Conservation (phyloP, 2,113 vertebrate genomes). For the western clawed frog (Xenopus tropicalis) region UCB_Xtro_10.0 CM004444.2:109291501-109292000, state of each 20-base stretch:
- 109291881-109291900: constrained; percentile 92
- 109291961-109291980: constrained; percentile 95
- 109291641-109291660: constrained; percentile 85
- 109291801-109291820: constrained; percentile 93
- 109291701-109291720: constrained; percentile 85
- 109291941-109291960: constrained; percentile 95
- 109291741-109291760: constrained; percentile 97
- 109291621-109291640: constrained; percentile 95
- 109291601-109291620: constrained; percentile 90
- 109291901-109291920: constrained; percentile 96
- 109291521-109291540: constrained; percentile 39
- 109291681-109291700: constrained; percentile 94
- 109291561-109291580: constrained; percentile 81
- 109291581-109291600: constrained; percentile 89
- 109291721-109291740: constrained; percentile 91
- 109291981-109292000: constrained; percentile 69
- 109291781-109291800: constrained; percentile 85
- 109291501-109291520: constrained; percentile 50
- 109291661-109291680: constrained; percentile 94
- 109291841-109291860: constrained; percentile 90
- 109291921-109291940: constrained; percentile 96
- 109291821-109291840: constrained; percentile 90
- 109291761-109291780: constrained; percentile 95
- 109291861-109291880: constrained; percentile 94
- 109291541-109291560: constrained; percentile 52